Evolutionary conservation across 2,113 vertebrate genomes (phyloP).

Genomic region (Spermophilus dauricus): DNA sequence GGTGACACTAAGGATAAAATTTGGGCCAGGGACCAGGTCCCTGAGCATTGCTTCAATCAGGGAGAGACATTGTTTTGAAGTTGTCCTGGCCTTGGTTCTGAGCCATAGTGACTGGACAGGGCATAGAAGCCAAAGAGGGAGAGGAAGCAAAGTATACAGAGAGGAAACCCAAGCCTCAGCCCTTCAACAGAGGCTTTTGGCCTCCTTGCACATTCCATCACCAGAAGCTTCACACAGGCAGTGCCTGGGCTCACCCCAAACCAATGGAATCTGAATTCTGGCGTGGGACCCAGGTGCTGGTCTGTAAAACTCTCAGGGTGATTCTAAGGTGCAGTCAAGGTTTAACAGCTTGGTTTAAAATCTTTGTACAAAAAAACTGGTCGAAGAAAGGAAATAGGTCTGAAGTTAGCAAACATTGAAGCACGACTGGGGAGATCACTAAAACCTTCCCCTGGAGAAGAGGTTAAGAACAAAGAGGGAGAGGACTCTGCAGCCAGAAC

Average conservation of each 20-base stretch:
- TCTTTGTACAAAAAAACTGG: background rate
- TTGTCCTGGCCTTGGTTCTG: too few species aligned
- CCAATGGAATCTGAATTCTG: background rate
- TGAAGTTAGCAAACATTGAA: background rate
- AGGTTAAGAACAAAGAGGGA: background rate
- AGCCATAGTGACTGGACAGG: background rate
- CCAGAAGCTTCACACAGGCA: background rate
- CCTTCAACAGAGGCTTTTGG: background rate
- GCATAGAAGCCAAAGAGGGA: background rate
- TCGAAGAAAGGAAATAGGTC: background rate
- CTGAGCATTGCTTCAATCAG: background rate
- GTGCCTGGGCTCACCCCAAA: background rate
- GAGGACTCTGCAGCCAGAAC: background rate
- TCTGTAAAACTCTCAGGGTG: background rate
- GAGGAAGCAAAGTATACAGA: background rate
- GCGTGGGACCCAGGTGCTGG: background rate
- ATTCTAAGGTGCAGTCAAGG: background rate
- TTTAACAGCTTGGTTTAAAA: background rate
- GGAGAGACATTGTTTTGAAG: background rate
- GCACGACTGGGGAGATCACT: accelerated
- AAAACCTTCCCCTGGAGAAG: background rate
- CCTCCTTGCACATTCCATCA: background rate
- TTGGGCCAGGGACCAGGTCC: background rate
- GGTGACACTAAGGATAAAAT: background rate
- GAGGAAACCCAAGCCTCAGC: background rate